A percentile compares a stretch with the other conserved stretches of the same genome.
These are phyloP conservation scores for Apogon hyalosoma DNA, from an alignment of 2,797 vertebrate species.

Conservation along the genomic window DNA sequence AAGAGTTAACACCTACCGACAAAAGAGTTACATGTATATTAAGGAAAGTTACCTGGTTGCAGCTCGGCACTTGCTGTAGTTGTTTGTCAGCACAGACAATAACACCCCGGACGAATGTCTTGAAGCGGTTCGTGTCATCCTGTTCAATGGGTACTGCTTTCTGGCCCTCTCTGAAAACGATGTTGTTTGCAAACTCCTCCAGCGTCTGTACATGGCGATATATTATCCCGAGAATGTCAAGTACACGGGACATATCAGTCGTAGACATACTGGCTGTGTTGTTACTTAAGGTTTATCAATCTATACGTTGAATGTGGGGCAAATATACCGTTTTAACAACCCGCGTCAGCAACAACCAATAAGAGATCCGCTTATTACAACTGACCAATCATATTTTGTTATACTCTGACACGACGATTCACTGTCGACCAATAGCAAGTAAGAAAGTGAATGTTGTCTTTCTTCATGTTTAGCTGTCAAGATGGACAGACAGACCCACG, in stretches of 20 bases:
- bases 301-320: fast-evolving
- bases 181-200: constrained; percentile 68
- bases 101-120: constrained; percentile 60
- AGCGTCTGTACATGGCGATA: constrained; percentile 70
- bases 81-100: constrained; percentile 76
- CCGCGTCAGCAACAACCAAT: constrained; percentile 53
- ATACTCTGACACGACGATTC: neutral
- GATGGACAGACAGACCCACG: neutral
- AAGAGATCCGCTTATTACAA: fast-evolving
- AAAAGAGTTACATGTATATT: neutral
- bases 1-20: too few relatives aligned
- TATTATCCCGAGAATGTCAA: constrained; percentile 66
- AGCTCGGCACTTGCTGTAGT: constrained; percentile 73
- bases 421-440: constrained; percentile 40
- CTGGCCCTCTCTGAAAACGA: constrained; percentile 74
- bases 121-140: constrained; percentile 70
- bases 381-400: constrained; percentile 43
- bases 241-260: constrained; percentile 39
- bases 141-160: constrained; percentile 57
- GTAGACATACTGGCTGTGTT: constrained; percentile 49
- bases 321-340: neutral
- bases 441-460: constrained; percentile 32
- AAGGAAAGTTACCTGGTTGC: constrained; percentile 67
- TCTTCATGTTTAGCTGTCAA: neutral
- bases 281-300: neutral